Evolutionary conservation across 1,140 invertebrate species (phyloP).

Genomic region (Oppia nitens): DNA sequence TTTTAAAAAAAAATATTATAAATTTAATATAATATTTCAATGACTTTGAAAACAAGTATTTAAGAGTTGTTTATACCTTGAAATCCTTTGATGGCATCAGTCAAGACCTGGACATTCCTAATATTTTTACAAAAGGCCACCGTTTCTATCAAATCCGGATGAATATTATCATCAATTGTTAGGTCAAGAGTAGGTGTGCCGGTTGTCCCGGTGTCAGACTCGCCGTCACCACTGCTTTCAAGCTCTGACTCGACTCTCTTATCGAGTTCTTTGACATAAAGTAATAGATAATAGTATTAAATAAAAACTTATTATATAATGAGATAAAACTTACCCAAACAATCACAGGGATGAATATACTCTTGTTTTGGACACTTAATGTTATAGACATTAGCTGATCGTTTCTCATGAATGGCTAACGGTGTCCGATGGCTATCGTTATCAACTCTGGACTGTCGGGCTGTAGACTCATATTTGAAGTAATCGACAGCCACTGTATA

Average conservation of each 20-base stretch:
- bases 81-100: slow-evolving; percentile 20
- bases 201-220: neutral
- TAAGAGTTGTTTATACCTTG: slow-evolving; percentile 2
- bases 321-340: slow-evolving; percentile 14
- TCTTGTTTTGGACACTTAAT: slow-evolving; percentile 18
- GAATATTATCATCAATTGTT: neutral
- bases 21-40: neutral
- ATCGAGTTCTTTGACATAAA: neutral
- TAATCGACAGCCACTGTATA: neutral
- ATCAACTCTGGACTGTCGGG: neutral
- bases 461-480: neutral
- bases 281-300: neutral
- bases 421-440: neutral
- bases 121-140: slow-evolving; percentile 22
- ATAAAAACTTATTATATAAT: neutral
- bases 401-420: neutral
- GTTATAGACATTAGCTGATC: neutral
- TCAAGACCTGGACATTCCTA: slow-evolving; percentile 17
- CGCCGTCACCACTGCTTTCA: slow-evolving; percentile 6
- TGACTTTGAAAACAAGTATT: no score
- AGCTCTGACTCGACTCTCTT: neutral
- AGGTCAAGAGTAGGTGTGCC: neutral
- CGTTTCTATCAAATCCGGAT: slow-evolving; percentile 18
- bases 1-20: neutral
- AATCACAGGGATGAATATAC: slow-evolving; percentile 21